A percentile compares a stretch with the other conserved stretches of the same genome.
phyloP scores from a whole-genome alignment of 2,797 vertebrate species.

The Sebastes dallii region DNA sequence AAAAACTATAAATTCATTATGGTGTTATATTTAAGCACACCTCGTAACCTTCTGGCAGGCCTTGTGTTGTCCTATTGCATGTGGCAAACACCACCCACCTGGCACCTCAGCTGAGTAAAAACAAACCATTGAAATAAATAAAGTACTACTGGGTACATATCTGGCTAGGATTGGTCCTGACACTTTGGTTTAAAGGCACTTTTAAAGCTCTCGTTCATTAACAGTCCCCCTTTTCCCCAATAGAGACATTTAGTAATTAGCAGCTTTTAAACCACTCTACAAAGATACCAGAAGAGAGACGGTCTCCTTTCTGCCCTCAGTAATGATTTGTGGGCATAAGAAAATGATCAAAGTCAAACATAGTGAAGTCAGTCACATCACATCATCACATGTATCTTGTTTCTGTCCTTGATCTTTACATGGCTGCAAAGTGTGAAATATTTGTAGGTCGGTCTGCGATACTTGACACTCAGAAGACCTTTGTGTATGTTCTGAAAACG shows the following conservation, averaged over 20 bases:
- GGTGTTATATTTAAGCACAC: slow-evolving; percentile 22
- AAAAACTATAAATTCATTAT: slow-evolving; percentile 25
- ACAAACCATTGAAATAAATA: slow-evolving; percentile 6
- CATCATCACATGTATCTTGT: slow-evolving; percentile 13
- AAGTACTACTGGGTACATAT: slow-evolving; percentile 8
- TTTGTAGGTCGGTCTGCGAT: slow-evolving; percentile 13
- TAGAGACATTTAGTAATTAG: slow-evolving; percentile 37
- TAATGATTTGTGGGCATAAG: slow-evolving; percentile 34
- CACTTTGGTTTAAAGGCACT: slow-evolving; percentile 9
- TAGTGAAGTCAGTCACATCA: not conserved
- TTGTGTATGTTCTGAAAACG: not conserved
- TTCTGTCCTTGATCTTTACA: slow-evolving; percentile 22
- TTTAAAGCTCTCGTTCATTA: slow-evolving; percentile 28
- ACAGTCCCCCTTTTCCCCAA: slow-evolving; percentile 1
- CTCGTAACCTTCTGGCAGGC: slow-evolving; percentile 25
- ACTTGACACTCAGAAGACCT: not conserved
- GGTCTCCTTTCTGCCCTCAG: slow-evolving; percentile 9
- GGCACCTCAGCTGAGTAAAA: slow-evolving; percentile 40
- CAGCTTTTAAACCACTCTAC: slow-evolving; percentile 30
- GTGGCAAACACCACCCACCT: slow-evolving; percentile 50
- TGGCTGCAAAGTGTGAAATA: not conserved
- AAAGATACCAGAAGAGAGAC: slow-evolving; percentile 15
- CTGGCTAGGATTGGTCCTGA: slow-evolving; percentile 6
- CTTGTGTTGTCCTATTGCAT: slow-evolving; percentile 9
- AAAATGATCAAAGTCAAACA: slow-evolving; percentile 39